Evolutionary conservation across 2,888 invertebrate genomes (phyloP).

Genomic region (Brachycybe producta): DNA sequence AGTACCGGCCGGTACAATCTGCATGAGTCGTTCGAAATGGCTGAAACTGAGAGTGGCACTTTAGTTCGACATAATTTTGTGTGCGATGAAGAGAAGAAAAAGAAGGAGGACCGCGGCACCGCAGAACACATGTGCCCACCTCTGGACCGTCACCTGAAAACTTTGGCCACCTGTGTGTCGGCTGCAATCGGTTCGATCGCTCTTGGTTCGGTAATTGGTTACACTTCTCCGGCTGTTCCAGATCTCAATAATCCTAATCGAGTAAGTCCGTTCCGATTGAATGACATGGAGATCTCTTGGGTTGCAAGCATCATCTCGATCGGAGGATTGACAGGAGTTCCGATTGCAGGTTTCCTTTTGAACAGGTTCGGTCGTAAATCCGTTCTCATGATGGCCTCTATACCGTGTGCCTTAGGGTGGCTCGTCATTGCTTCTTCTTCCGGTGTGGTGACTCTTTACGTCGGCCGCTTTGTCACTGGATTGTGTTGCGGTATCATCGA

Average conservation of each 20-base stretch:
- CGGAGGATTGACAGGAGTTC: neutral
- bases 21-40: too few species aligned
- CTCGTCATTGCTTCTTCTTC: neutral
- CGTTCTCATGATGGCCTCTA: neutral
- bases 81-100: too few species aligned
- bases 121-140: too few species aligned
- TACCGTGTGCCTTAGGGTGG: conserved; percentile 3
- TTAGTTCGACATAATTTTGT: too few species aligned
- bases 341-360: neutral
- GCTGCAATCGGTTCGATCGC: conserved; percentile 3
- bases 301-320: conserved; percentile 6
- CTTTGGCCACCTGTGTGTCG: neutral
- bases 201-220: conserved; percentile 5
- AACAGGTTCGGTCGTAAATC: conserved; percentile 9
- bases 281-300: neutral
- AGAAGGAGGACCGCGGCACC: too few species aligned
- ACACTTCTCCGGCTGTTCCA: conserved; percentile 6
- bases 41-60: too few species aligned
- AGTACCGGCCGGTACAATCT: too few species aligned
- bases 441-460: conserved; percentile 4
- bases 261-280: neutral
- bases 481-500: conserved; percentile 18
- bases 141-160: neutral
- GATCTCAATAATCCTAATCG: neutral
- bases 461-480: conserved; percentile 20